phyloP scores from a whole-genome alignment of 2,797 vertebrate genomes.

The Epinephelus malabaricus region DNA sequence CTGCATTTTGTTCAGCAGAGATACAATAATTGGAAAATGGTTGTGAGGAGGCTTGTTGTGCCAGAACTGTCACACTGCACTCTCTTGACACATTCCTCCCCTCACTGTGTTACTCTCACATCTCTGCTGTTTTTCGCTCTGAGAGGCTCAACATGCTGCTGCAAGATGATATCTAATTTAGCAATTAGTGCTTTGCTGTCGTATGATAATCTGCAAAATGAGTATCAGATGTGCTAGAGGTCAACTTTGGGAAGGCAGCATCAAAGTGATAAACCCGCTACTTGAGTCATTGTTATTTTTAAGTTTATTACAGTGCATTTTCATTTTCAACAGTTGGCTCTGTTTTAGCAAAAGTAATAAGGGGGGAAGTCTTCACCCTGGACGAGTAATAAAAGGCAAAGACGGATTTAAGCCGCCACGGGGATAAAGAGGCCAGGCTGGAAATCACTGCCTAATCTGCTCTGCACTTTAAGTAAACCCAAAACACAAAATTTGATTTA shows the following conservation, averaged over 20 bases:
- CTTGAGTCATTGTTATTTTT: conserved; percentile 22
- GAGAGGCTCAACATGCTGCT: conserved; percentile 44
- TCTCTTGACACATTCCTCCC: conserved; percentile 78
- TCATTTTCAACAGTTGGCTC: conserved; percentile 46
- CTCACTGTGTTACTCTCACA: conserved; percentile 69
- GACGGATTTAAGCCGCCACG: conserved; percentile 62
- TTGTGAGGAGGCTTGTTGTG: conserved; percentile 47
- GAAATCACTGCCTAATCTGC: conserved; percentile 73
- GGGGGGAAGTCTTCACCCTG: conserved; percentile 43
- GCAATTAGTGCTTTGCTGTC: conserved; percentile 28
- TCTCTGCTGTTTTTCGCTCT: conserved; percentile 65
- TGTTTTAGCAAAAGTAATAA: conserved; percentile 56
- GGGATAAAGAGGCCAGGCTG: conserved; percentile 70
- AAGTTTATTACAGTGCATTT: conserved; percentile 24
- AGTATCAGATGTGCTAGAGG: conserved; percentile 16
- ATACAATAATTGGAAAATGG: conserved; percentile 37
- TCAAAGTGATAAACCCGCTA: conserved; percentile 19
- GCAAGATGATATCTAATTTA: conserved; percentile 54
- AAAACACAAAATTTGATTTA: conserved; percentile 54
- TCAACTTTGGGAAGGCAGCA: conserved; percentile 9
- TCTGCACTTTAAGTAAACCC: conserved; percentile 57
- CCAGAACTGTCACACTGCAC: conserved; percentile 65
- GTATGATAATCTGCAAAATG: conserved; percentile 17
- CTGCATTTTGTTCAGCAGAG: conserved; percentile 38
- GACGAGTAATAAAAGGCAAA: conserved; percentile 67